These are phyloP conservation scores for Spilarctia lutea DNA, from an alignment of 2,888 invertebrate species.

Conservation along the genomic window DNA sequence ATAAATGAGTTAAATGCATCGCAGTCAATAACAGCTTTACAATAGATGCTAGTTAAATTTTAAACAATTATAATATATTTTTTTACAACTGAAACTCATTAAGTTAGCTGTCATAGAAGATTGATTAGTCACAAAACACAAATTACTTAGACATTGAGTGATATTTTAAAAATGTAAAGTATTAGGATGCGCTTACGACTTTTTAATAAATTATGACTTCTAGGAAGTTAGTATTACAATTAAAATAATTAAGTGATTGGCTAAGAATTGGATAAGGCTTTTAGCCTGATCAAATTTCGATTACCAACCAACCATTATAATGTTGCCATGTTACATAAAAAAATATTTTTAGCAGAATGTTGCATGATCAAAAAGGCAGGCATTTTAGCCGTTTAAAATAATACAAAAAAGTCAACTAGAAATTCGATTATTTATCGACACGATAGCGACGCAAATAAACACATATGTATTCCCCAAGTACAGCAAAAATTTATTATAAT, in stretches of 20 bases:
- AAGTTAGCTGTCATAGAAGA: conserved; percentile 21
- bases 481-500: conserved; percentile 5
- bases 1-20: conserved; percentile 39
- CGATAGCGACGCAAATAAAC: conserved; percentile 45
- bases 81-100: conserved; percentile 1
- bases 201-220: neutral
- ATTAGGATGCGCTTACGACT: neutral
- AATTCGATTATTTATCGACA: neutral
- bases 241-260: neutral
- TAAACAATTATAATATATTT: conserved; percentile 18
- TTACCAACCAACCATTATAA: neutral
- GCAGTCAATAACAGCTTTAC: conserved; percentile 26
- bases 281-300: neutral
- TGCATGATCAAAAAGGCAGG: neutral
- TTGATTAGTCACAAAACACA: neutral
- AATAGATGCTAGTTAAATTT: neutral
- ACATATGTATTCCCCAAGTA: conserved; percentile 39
- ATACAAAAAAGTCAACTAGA: too few species aligned
- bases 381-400: neutral
- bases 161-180: neutral
- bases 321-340: neutral
- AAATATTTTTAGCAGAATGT: neutral
- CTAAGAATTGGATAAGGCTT: neutral
- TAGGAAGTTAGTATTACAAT: neutral
- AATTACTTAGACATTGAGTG: neutral